phyloP scores from a whole-genome alignment of 2,888 invertebrate species.

The Drosophila buzzatii region DNA sequence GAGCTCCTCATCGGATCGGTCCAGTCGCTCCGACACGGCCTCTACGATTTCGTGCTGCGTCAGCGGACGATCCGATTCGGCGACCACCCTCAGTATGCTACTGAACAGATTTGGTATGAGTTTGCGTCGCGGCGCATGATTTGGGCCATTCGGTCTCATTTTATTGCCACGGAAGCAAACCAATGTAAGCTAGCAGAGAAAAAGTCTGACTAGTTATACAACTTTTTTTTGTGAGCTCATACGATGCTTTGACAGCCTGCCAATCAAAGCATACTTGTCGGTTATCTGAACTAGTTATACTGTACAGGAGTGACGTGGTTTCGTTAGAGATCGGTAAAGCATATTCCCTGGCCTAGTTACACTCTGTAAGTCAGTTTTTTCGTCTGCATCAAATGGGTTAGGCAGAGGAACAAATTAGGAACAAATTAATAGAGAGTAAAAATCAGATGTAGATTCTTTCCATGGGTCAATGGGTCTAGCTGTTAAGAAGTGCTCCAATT shows the following conservation, averaged over 20 bases:
- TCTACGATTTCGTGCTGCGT: conserved; percentile 66
- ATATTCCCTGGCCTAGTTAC: too few relatives aligned
- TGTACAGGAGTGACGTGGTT: not conserved
- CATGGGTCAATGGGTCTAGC: too few relatives aligned
- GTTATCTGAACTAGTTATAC: not conserved
- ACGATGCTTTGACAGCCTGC: conserved; percentile 2
- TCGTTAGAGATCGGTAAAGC: too few relatives aligned
- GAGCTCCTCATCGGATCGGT: conserved; percentile 66
- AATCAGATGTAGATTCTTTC: too few relatives aligned
- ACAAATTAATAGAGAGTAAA: too few relatives aligned
- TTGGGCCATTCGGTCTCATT: conserved; percentile 56
- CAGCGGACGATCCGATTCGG: conserved; percentile 58
- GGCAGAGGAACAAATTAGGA: too few relatives aligned
- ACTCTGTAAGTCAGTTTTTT: too few relatives aligned
- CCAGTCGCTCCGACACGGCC: conserved; percentile 53
- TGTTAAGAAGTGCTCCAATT: not conserved
- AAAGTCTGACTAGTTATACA: not conserved
- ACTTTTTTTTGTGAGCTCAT: not conserved
- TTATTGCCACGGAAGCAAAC: not conserved
- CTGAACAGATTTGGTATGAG: conserved; percentile 63
- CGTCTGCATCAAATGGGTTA: too few relatives aligned
- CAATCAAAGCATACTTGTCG: not conserved
- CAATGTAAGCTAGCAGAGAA: not conserved
- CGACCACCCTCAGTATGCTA: conserved; percentile 56
- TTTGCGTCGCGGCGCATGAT: conserved; percentile 65